Percentiles rank a stretch among this genome's conserved stretches.
Conservation (phyloP, 2,797 vertebrate species). For the Chloroceryle inda region DNA sequence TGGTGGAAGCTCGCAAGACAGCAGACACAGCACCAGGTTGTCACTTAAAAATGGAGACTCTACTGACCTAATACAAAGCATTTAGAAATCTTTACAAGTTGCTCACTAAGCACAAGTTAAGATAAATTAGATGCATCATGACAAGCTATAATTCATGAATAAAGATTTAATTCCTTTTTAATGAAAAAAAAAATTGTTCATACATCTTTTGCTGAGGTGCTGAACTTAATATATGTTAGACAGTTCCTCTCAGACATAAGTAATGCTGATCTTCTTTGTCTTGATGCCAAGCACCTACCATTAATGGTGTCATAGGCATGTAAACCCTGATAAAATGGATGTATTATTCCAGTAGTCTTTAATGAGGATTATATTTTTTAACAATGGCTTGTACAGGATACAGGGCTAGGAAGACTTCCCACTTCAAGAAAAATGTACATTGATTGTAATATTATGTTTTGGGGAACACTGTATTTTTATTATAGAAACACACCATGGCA, state of each 20-base stretch:
- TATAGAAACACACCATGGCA: neutral
- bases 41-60: slow-evolving; percentile 19
- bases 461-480: neutral
- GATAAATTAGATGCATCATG: slow-evolving; percentile 11
- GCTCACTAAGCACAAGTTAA: slow-evolving; percentile 51
- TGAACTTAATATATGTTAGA: slow-evolving; percentile 14
- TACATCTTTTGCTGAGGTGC: slow-evolving; percentile 50
- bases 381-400: neutral
- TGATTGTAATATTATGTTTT: neutral
- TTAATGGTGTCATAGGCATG: neutral
- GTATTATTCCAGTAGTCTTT: neutral
- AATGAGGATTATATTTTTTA: neutral
- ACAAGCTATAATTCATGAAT: slow-evolving; percentile 56
- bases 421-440: neutral
- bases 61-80: neutral
- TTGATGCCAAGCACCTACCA: neutral
- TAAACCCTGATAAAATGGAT: neutral
- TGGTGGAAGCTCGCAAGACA: neutral
- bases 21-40: neutral
- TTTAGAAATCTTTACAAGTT: slow-evolving; percentile 22
- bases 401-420: neutral
- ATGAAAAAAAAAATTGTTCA: slow-evolving; percentile 37
- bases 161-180: slow-evolving; percentile 69
- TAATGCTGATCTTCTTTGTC: slow-evolving; percentile 8
- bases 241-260: slow-evolving; percentile 30